Evolutionary conservation across 2,113 vertebrate genomes (phyloP), one percentile per base, ranked within the genome.

Genomic region (Arenaria interpres): DNA sequence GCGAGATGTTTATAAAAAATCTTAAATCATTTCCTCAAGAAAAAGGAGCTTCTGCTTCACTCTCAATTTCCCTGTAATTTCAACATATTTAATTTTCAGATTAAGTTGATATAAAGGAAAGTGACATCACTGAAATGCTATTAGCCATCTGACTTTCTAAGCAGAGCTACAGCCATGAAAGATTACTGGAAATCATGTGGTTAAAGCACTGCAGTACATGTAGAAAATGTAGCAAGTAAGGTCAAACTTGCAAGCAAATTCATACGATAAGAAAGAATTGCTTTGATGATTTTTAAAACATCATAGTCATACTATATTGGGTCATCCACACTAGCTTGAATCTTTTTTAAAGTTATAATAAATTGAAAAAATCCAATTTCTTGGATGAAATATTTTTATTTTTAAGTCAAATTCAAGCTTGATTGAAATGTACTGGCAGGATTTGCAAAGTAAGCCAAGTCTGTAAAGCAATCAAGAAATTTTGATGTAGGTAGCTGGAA

Each of bases 321-420:
- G 95, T 94, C 88, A 92, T 74, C 90, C 83, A 92, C 90, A 93
- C 83, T 48, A 88, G 88, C 94, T 14, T 87, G 85, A 87, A 85
- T 95, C 92, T 95, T 96, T 96, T 94, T 66, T 8, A 92, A 92
- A 90, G 90, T 94, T 60, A 84, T 85, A 96, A 93, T 89, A 96
- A 94, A 96, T 94, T 78, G 72, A 90, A 93, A 96, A 96, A 97
- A 97, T 94, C 96, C 95, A 93, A 95, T 97, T 96, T 97, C 93
- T 97, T 96, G 97, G 95, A 96, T 96, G 96, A 97, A 96, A 96
- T 97, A 95, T 95, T 96, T 96, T 96, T 96, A 96, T 97, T 97
- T 96, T 96, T 51, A 63, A 96, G 88, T 95, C 80, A 95, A 96
- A 96, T 93, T 94, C 92, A 93, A 94, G 94, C 89, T 86, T 89